Evolutionary conservation across 2,113 vertebrate species (phyloP), one percentile per base, ranked within the genome.

Genomic region (Colius striatus): DNA sequence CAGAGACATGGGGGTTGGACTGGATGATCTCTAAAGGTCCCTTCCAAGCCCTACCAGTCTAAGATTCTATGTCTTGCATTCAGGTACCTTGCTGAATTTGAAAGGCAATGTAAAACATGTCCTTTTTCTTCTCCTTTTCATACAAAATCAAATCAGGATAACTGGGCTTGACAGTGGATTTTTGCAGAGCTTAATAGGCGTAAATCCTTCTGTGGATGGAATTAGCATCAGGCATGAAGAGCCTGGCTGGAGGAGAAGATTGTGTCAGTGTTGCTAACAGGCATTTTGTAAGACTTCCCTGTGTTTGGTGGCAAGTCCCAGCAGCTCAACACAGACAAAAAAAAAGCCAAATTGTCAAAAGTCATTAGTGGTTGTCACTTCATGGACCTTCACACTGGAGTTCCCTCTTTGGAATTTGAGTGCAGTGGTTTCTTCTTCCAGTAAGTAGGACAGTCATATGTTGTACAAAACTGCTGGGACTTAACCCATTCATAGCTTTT

Each of bases 301-400:
- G 22, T 7, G 2, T 78, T 72, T 88, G 72, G 54, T 94, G 94
- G 89, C 91, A 45, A 65, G 16, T 91, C 92, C 92, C 91, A 81
- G 91, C 85, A 93, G 83, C 90, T 93, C 70, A 51, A 63, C 41
- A 1, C 3, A 5, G 38, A 26, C 9, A 41, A 41, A 41, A 41
- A 81, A 76, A 65, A 94, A 90, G 55, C 82, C 89, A 66, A 71
- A 55, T 84, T 96, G 97, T 96, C 96, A 94, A 0, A 89, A 96
- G 19, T 16, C 87, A 85, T 97, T 90, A 94, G 71, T 38, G 76
- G 72, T 75, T 96, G 94, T 96, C 95, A 87, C 95, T 94, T 97
- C 87, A 29, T 6, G 74, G 60, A 27, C 51, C 70, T 87, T 95
- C 91, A 91, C 54, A 25, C 43, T 60, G 84, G 54, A 91, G 55